Evolutionary conservation across 37 sponge, comb jelly and placozoan genomes (phyloP).

Genomic region (Diacarnus erythraeanus): DNA sequence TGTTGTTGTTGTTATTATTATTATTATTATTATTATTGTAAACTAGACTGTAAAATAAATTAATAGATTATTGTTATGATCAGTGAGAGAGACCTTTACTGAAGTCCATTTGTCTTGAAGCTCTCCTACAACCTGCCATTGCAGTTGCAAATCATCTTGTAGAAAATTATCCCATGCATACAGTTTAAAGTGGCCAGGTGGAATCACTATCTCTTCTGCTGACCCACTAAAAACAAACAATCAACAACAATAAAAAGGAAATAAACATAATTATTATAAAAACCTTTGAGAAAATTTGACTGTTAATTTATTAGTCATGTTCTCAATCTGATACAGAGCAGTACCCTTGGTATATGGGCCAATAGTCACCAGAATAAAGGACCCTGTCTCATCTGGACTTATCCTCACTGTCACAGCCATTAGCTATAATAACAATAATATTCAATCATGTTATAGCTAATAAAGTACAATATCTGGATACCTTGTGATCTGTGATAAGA

Average conservation of each 20-base stretch:
- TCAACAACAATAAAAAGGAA: neutral
- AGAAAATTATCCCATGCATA: constrained; percentile 17
- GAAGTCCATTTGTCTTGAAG: neutral
- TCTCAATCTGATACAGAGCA: constrained; percentile 18
- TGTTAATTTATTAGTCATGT: neutral
- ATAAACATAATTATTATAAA: neutral
- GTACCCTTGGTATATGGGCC: neutral
- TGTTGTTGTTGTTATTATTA: too few species aligned
- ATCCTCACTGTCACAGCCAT: constrained; percentile 4
- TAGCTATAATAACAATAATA: neutral
- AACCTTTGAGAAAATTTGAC: constrained; percentile 24
- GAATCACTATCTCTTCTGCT: neutral
- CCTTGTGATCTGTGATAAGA: neutral
- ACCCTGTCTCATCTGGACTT: neutral
- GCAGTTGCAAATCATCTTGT: neutral
- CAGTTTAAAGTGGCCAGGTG: neutral
- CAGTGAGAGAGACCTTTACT: too few species aligned
- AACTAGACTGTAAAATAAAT: too few species aligned
- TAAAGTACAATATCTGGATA: neutral
- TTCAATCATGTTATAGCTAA: neutral
- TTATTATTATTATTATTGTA: too few species aligned
- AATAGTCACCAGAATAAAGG: constrained; percentile 1
- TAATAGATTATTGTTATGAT: too few species aligned
- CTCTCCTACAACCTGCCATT: constrained; percentile 30
- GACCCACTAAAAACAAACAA: neutral